Evolutionary conservation across 1,140 invertebrate species (phyloP).

Genomic region (Orius laevigatus): DNA sequence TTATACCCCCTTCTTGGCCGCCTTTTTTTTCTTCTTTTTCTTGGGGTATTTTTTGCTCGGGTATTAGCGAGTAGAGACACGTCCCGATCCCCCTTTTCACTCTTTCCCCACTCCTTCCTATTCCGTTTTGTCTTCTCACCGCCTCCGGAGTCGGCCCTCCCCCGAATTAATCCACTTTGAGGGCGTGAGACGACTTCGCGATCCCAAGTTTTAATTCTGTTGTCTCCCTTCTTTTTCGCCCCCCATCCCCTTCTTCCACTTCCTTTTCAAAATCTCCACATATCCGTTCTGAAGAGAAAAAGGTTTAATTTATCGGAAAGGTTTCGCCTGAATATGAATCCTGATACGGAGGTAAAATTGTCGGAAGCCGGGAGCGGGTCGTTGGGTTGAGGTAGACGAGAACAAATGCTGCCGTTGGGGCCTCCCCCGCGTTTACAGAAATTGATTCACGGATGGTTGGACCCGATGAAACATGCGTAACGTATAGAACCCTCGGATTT

Average conservation of each 20-base stretch:
- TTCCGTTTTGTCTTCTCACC: not conserved
- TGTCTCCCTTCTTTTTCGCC: conserved; percentile 8
- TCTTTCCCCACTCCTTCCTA: not conserved
- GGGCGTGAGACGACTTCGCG: conserved; percentile 4
- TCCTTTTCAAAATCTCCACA: not conserved
- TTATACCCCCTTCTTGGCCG: not conserved
- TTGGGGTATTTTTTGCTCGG: conserved; percentile 1
- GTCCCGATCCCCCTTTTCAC: conserved; percentile 1
- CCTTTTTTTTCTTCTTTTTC: conserved; percentile 7
- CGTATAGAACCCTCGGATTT: no score
- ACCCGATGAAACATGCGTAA: no score
- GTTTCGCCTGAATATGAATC: no score
- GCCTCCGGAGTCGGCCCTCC: not conserved
- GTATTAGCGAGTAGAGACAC: conserved; percentile 1
- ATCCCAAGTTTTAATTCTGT: conserved; percentile 9
- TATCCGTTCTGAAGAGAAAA: conserved; percentile 1
- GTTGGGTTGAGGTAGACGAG: no score
- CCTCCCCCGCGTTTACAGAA: no score
- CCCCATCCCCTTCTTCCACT: conserved; percentile 1
- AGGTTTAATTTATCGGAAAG: no score
- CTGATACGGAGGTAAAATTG: no score
- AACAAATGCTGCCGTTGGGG: no score
- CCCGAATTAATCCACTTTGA: conserved; percentile 9
- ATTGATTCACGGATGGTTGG: no score
- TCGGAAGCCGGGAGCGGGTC: no score